Conservation (phyloP, 2,888 invertebrate species). For the Agrochola lota region DNA sequence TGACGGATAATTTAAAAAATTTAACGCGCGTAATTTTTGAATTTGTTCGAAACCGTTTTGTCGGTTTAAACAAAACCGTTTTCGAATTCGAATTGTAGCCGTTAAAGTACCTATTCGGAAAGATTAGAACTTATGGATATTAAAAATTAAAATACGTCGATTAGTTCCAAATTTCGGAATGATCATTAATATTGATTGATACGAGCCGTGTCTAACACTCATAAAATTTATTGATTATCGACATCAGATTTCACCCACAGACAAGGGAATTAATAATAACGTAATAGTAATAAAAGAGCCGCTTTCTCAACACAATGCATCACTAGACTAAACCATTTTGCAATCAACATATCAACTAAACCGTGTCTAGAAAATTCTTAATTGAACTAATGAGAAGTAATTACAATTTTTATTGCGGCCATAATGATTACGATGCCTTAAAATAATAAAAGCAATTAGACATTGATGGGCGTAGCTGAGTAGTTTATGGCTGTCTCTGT, state of each 20-base stretch:
- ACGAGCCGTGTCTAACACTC: conserved; percentile 87
- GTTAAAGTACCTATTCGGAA: conserved; percentile 76
- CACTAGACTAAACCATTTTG: conserved; percentile 80
- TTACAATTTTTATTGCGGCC: conserved; percentile 90
- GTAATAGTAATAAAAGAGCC: conserved; percentile 79
- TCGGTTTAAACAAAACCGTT: conserved; percentile 73
- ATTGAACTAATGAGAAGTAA: conserved; percentile 91
- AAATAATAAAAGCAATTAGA: conserved; percentile 91
- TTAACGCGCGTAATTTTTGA: conserved; percentile 67
- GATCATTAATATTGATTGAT: conserved; percentile 88
- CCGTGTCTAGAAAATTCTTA: conserved; percentile 90
- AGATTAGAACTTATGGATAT: conserved; percentile 83
- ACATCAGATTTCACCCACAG: conserved; percentile 81
- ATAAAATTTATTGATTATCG: conserved; percentile 85
- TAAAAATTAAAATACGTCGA: conserved; percentile 85
- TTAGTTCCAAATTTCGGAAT: conserved; percentile 87
- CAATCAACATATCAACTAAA: conserved; percentile 88
- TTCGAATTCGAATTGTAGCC: conserved; percentile 73
- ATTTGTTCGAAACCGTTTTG: conserved; percentile 71
- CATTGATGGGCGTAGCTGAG: conserved; percentile 88
- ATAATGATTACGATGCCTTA: conserved; percentile 91
- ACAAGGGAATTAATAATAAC: conserved; percentile 81
- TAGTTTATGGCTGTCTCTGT: conserved; percentile 80
- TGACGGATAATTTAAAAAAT: conserved; percentile 60
- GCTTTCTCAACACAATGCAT: conserved; percentile 86